phyloP scores from a whole-genome alignment of 2,888 invertebrate genomes.

The Spicauda simplicius region DNA sequence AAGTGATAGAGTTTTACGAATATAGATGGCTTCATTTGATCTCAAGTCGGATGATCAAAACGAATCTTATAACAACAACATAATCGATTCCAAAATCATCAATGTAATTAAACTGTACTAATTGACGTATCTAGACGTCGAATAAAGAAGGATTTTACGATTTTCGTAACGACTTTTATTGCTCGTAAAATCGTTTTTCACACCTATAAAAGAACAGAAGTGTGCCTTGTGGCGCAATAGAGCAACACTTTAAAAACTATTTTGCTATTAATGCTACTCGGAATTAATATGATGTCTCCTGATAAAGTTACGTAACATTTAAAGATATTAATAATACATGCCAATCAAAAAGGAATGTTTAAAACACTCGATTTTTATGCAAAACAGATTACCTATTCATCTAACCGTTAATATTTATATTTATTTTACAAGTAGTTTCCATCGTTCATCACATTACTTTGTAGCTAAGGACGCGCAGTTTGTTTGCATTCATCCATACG shows the following conservation, averaged over 20 bases:
- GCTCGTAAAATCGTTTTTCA: slow-evolving; percentile 30
- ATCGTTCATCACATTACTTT: neutral
- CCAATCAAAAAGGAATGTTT: neutral
- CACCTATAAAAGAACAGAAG: slow-evolving; percentile 21
- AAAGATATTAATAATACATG: too few species aligned
- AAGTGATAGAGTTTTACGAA: too few species aligned
- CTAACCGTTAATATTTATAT: too few species aligned
- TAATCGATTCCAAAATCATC: slow-evolving; percentile 25
- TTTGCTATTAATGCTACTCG: neutral
- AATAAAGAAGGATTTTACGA: slow-evolving; percentile 28
- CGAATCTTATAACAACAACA: slow-evolving; percentile 16
- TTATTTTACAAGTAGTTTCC: neutral
- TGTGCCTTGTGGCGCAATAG: slow-evolving; percentile 18
- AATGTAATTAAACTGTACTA: slow-evolving; percentile 25
- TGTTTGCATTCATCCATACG: slow-evolving; percentile 7
- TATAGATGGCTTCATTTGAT: neutral
- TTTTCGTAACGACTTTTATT: slow-evolving; percentile 26
- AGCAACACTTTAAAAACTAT: slow-evolving; percentile 26
- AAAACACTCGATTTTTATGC: neutral
- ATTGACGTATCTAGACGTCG: slow-evolving; percentile 20
- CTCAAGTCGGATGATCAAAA: slow-evolving; percentile 10
- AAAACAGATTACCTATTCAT: too few species aligned
- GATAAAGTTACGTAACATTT: too few species aligned
- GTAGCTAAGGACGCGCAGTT: neutral
- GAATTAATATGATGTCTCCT: neutral